Base-by-base conservation (phyloP, 92 coral and sea anemone genomes). In the Siderastrea radians region DNA sequence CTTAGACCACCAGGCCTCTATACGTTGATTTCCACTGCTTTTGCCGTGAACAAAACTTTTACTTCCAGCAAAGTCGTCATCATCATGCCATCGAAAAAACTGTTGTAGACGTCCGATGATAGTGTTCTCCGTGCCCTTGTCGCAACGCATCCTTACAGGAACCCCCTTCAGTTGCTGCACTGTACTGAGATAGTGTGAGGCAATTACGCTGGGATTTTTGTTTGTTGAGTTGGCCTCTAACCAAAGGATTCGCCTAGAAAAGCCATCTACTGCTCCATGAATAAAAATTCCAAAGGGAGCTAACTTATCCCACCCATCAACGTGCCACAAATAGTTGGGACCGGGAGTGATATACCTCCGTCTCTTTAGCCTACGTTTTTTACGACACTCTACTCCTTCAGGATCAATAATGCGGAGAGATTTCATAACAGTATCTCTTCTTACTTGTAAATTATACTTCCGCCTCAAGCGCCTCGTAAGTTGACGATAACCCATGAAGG, bases 11-110 rank as follows among this genome's bases (percentile, higher is more conserved):
- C 38, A 26, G 38, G 38, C 38, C 38, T 26, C 38, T 26, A 26
- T 26, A 92, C 94, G 60, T 58, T 91, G 94, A 68, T 91, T 87
- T 38, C 82, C 88, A 58, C 81, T 75, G 78, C 93, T 90, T 86
- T 85, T 78, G 19, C 90, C 91, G 61, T 68, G 77, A 53, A 86
- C 75, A 58, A 91, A 52, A 70, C 94, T 86, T 86, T 86, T 85
- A 46, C 65, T 57, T 57, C 81, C 90, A 2, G 78, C 80, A 58
- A 86, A 78, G 26, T 57, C 26, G 66, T 90, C 93, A 48, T 64
- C 49, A 55, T 86, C 90, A 46, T 86, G 48, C 66, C 78, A 68
- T 74, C 93, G 72, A 72, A 86, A 86, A 48, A 90, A 86, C 50
- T 57, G 74, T 48, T 90, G 87, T 48, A 86, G 83, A n/a, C 50